These are phyloP conservation scores for Andrena marginata DNA, from an alignment of 2,888 invertebrate genomes.

Conservation along the genomic window DNA sequence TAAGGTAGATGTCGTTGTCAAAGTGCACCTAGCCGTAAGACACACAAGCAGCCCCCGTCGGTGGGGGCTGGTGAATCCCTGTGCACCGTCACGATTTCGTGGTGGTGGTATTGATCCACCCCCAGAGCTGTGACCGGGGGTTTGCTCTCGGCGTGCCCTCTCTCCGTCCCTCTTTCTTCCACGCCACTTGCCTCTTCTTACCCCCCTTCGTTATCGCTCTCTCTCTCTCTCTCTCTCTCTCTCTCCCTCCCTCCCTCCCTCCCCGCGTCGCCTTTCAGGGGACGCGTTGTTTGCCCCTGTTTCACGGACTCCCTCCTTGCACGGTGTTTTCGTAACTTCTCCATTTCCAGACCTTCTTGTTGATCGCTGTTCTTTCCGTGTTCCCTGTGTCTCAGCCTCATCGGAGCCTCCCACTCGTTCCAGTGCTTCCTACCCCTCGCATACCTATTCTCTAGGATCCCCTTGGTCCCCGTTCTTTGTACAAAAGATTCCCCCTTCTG, in stretches of 20 bases:
- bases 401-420: background rate
- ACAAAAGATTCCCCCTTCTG: too few species aligned
- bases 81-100: conserved; percentile 62
- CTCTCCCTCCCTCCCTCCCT: background rate
- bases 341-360: background rate
- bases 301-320: background rate
- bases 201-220: background rate
- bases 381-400: background rate
- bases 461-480: background rate
- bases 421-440: background rate
- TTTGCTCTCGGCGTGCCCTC: conserved; percentile 26
- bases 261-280: background rate
- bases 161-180: conserved; percentile 10
- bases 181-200: conserved; percentile 8
- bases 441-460: background rate
- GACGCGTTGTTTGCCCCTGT: background rate
- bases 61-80: conserved; percentile 49
- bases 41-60: conserved; percentile 50
- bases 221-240: background rate
- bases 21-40: conserved; percentile 68
- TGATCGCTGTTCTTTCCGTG: background rate
- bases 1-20: conserved; percentile 65
- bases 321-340: background rate
- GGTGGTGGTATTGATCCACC: conserved; percentile 70
- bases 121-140: conserved; percentile 46